phyloP scores from a whole-genome alignment of 2,888 invertebrate species.

The Cryptops parisi region DNA sequence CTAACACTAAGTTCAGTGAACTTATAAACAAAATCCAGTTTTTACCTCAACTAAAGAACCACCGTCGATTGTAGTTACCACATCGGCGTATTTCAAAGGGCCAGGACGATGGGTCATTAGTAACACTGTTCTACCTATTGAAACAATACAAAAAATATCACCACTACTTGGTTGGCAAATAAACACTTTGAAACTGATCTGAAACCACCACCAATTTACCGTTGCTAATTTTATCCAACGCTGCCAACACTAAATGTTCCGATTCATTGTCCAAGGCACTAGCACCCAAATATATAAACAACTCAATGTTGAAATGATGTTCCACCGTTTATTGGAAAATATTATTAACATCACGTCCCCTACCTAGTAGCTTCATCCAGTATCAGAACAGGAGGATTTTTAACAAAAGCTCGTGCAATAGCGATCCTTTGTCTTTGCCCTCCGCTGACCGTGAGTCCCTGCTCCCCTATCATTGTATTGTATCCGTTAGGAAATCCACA shows the following conservation, averaged over 20 bases:
- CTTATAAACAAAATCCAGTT: too few species aligned
- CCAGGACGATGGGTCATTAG: constrained; percentile 88
- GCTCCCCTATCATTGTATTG: constrained; percentile 70
- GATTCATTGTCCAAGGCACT: constrained; percentile 88
- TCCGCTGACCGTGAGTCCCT: constrained; percentile 81
- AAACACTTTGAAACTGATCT: too few species aligned
- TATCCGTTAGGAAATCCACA: constrained; percentile 65
- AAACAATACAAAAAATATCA: background rate
- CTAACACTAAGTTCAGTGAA: too few species aligned
- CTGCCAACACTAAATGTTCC: constrained; percentile 76
- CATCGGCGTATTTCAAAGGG: constrained; percentile 76
- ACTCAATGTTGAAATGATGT: too few species aligned
- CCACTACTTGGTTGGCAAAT: too few species aligned
- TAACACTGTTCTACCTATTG: constrained; percentile 62
- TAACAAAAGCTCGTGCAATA: constrained; percentile 82
- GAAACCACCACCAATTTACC: too few species aligned
- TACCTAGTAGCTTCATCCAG: constrained; percentile 94
- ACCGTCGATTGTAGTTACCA: constrained; percentile 74
- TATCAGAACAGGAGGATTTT: constrained; percentile 72
- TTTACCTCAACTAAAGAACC: constrained; percentile 71
- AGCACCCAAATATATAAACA: constrained; percentile 23
- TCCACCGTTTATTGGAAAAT: too few species aligned
- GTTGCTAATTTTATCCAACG: constrained; percentile 64
- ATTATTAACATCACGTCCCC: background rate
- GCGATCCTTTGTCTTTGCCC: constrained; percentile 92